Percentiles rank a stretch among this genome's conserved stretches.
These are phyloP conservation scores for Coendou prehensilis DNA, from an alignment of 2,797 vertebrate genomes.

Conservation along the genomic window DNA sequence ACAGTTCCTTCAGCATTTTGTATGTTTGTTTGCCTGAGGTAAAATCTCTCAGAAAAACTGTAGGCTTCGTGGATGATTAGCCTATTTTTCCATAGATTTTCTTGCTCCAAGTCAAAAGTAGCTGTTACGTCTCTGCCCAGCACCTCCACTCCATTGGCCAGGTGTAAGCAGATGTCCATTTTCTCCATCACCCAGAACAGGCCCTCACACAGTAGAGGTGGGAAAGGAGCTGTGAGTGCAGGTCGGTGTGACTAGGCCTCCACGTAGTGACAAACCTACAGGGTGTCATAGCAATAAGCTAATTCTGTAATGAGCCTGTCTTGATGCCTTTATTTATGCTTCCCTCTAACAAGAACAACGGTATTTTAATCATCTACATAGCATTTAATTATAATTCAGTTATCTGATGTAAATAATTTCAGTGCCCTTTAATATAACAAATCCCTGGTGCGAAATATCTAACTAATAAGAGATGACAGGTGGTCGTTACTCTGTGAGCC, in stretches of 20 bases:
- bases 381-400: slow-evolving; percentile 82
- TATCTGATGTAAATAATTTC: slow-evolving; percentile 83
- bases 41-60: neutral
- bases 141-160: fast-evolving
- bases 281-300: slow-evolving; percentile 29
- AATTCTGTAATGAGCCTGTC: slow-evolving; percentile 73
- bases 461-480: slow-evolving; percentile 81
- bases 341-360: slow-evolving; percentile 44
- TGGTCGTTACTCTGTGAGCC: slow-evolving; percentile 71
- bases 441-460: slow-evolving; percentile 77
- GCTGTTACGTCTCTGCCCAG: neutral
- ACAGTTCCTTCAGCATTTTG: neutral
- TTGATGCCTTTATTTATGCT: slow-evolving; percentile 73
- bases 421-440: slow-evolving; percentile 79
- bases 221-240: neutral
- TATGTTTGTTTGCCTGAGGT: neutral
- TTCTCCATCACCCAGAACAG: fast-evolving
- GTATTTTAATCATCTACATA: slow-evolving; percentile 82
- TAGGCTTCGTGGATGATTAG: neutral
- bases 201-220: neutral
- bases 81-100: neutral
- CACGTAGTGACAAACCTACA: neutral
- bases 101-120: neutral
- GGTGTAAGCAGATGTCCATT: fast-evolving
- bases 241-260: neutral